Base-by-base conservation (phyloP, 1,140 invertebrate species). In the Temnothorax nylanderi region DNA sequence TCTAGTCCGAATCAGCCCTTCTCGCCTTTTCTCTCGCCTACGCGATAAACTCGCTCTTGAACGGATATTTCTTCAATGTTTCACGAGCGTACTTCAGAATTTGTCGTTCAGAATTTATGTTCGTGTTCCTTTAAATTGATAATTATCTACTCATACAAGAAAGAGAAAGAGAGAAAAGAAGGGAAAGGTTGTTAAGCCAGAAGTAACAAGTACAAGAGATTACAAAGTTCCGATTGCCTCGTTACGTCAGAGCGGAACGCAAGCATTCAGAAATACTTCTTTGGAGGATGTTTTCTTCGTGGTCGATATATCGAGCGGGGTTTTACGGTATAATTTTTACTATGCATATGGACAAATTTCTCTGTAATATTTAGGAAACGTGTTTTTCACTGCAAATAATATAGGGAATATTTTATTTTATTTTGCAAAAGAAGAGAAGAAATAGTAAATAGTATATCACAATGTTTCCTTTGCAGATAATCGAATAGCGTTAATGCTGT, bases 1-100 rank as follows among this genome's bases (percentile, higher is more conserved):
- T 75, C 72, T 47, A 82, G 54, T 62, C 37, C n/a, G 65, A 64
- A 64, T 84, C 69, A 32, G 54, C 51, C 65, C 26, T 56, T 78
- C 32, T 62, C 51, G 44, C 51, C 60, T 32, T 37, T 56, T 18
- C 49, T 78, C 82, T 71, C 65, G 49, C 49, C 13, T 58, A 13
- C 44, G 65, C 41, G 67, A 62, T 13, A 34, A 84, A 41, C 37
- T 81, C 44, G 34, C 11, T 67, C 67, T 72, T 21, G 47, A 54
- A 81, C n/a, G 11, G 18, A 13, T 47, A 47, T 44, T 47, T 71
- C 47, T 54, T 81, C 37, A 6, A 44, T 51, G 18, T 72, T 74
- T 60, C 32, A 41, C 32, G 69, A 84, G 51, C 13, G 18, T 44
- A 49, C 41, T 84, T 71, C 4, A 62, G 41, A 84, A 75, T 47